Evolutionary conservation across 2,113 vertebrate species (phyloP), one percentile per base, ranked within the genome.

Genomic region (Aphelocoma coerulescens): DNA sequence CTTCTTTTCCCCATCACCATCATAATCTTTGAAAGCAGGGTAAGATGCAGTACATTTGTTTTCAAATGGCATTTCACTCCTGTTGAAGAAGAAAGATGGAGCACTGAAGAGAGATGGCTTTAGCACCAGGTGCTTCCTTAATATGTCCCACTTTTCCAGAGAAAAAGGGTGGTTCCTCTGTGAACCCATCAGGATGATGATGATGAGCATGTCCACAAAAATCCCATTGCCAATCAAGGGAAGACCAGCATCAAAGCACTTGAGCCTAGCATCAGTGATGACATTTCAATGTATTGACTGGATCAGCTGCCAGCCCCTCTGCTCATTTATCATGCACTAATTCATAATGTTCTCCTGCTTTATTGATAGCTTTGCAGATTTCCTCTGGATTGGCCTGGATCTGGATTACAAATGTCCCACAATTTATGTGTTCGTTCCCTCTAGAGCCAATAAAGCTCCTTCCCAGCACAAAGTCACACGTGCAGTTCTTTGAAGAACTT

Each of bases 371-470:
- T 15, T 68, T 62, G 57, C 23, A 74, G 54, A 58, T n/a, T 74
- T 84, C 58, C 48, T 82, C 15, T 71, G 39, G 65, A 59, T 3
- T 61, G 33, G n/a, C 71, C 62, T 65, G 26, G 35, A 72, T 48
- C 33, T 63, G 55, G 28, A 69, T 80, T 49, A 88, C 28, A 24
- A 88, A 55, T 33, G 43, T 71, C 35, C 43, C 51, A 35, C n/a
- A 24, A 35, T 32, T 63, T 46, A 37, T 0, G 0, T 43, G 20
- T 20, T 44, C 2, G 0, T 27, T 84, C n/a, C 41, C 37, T 81
- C 65, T 12, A 26, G 26, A 82, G 28, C 37, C 51, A 51, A 5
- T 41, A 72, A 63, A 89, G 41, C 39, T 61, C 27, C 59, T 80
- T 39, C 63, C 17, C 54, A 76, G 20, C 0, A 0, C 28, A 41